These are phyloP conservation scores for Leptothorax acervorum DNA, from an alignment of 2,888 invertebrate species.

Conservation along the genomic window DNA sequence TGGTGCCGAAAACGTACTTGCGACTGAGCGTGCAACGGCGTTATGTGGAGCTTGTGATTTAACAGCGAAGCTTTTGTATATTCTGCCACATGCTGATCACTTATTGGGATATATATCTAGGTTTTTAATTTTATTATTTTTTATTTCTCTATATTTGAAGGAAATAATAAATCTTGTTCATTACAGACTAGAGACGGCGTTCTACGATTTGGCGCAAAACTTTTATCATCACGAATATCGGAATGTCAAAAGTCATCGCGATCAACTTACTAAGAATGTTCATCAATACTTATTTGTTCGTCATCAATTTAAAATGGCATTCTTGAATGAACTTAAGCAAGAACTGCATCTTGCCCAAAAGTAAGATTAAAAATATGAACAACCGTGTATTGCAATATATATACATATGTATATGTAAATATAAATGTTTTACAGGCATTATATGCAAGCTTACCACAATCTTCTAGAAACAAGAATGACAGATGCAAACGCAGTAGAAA, in stretches of 20 bases:
- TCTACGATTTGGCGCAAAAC: conserved; percentile 96
- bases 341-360: conserved; percentile 95
- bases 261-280: conserved; percentile 95
- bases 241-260: conserved; percentile 94
- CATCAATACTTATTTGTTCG: conserved; percentile 97
- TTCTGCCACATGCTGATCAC: conserved; percentile 96
- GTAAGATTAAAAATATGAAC: conserved; percentile 83
- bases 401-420: conserved; percentile 9
- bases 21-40: conserved; percentile 96
- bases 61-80: conserved; percentile 96
- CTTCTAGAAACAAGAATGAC: conserved; percentile 95
- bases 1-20: conserved; percentile 93
- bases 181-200: conserved; percentile 94
- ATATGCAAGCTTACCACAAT: conserved; percentile 95
- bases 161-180: conserved; percentile 36
- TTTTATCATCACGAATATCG: conserved; percentile 97
- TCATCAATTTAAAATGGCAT: conserved; percentile 98
- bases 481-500: conserved; percentile 96
- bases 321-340: conserved; percentile 96
- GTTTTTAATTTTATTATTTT: conserved; percentile 78
- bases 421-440: conserved; percentile 88
- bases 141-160: too few relatives aligned
- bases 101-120: conserved; percentile 90
- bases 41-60: conserved; percentile 97
- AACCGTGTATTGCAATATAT: conserved; percentile 13